Evolutionary conservation across 2,113 vertebrate genomes (phyloP).

Genomic region (Callocephalon fimbriatum): DNA sequence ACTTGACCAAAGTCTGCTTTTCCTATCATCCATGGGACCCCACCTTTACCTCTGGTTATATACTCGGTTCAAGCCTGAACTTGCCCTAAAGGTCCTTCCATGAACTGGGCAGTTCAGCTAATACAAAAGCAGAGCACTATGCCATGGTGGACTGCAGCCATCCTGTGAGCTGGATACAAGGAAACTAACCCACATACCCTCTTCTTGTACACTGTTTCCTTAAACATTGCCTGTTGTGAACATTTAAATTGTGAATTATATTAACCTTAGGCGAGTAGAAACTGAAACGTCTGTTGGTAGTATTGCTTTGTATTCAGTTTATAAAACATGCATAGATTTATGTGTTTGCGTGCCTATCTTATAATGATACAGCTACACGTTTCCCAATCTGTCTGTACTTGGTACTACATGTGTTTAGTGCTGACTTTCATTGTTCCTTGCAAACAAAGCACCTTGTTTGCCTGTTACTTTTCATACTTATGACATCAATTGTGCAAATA

Average conservation of each 20-base stretch:
- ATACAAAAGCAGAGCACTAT: not conserved
- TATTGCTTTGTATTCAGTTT: not conserved
- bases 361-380: not conserved
- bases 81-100: not conserved
- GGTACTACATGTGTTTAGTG: not conserved
- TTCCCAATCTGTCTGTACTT: not conserved
- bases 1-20: not conserved
- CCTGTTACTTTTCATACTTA: not conserved
- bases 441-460: not conserved
- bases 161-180: not conserved
- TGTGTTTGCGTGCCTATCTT: not conserved
- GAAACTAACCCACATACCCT: not conserved
- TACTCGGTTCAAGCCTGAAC: not conserved
- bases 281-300: not conserved
- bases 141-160: accelerated
- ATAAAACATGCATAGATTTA: not conserved
- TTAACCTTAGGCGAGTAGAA: not conserved
- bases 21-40: not conserved
- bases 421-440: not conserved
- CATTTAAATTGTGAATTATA: not conserved
- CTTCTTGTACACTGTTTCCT: not conserved
- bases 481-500: not conserved
- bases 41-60: not conserved
- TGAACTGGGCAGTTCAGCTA: not conserved
- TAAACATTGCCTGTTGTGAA: not conserved